phyloP scores from a whole-genome alignment of 64 coral and sea anemone genomes.

The Astreopora myriophthalma region DNA sequence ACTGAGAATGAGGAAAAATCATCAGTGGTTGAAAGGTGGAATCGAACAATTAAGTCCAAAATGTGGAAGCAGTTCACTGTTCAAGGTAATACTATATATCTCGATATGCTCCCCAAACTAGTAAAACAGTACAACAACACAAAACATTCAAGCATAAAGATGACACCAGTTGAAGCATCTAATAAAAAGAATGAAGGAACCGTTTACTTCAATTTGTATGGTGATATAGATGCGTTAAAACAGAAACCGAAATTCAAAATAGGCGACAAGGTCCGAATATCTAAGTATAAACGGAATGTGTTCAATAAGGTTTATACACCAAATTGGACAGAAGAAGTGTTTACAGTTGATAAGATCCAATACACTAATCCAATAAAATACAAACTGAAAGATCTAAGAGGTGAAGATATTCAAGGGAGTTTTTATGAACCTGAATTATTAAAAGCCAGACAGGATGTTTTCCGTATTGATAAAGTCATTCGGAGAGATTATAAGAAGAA shows the following conservation, averaged over 20 bases:
- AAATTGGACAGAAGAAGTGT: slow-evolving; percentile 55
- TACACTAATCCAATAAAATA: slow-evolving; percentile 44
- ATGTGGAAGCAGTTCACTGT: slow-evolving; percentile 66
- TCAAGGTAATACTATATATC: neutral
- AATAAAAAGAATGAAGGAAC: slow-evolving; percentile 50
- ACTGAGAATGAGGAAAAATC: slow-evolving; percentile 64
- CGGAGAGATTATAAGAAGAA: slow-evolving; percentile 42
- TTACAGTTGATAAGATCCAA: slow-evolving; percentile 37
- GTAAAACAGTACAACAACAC: slow-evolving; percentile 41
- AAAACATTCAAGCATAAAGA: slow-evolving; percentile 18
- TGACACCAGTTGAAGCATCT: slow-evolving; percentile 20
- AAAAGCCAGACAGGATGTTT: slow-evolving; percentile 1
- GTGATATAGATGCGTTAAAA: slow-evolving; percentile 23
- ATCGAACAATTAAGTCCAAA: slow-evolving; percentile 32
- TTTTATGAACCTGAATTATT: slow-evolving; percentile 50
- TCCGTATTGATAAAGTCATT: slow-evolving; percentile 50
- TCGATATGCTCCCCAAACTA: slow-evolving; percentile 5
- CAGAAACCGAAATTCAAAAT: slow-evolving; percentile 32
- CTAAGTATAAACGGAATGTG: slow-evolving; percentile 18
- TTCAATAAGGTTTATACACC: slow-evolving; percentile 31
- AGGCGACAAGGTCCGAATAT: slow-evolving; percentile 37
- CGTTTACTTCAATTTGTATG: slow-evolving; percentile 61
- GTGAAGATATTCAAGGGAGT: neutral
- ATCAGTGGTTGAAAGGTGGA: slow-evolving; percentile 37
- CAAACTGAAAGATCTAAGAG: slow-evolving; percentile 18